phyloP scores from a whole-genome alignment of 2,888 invertebrate genomes.

The Stenoptilia bipunctidactyla region DNA sequence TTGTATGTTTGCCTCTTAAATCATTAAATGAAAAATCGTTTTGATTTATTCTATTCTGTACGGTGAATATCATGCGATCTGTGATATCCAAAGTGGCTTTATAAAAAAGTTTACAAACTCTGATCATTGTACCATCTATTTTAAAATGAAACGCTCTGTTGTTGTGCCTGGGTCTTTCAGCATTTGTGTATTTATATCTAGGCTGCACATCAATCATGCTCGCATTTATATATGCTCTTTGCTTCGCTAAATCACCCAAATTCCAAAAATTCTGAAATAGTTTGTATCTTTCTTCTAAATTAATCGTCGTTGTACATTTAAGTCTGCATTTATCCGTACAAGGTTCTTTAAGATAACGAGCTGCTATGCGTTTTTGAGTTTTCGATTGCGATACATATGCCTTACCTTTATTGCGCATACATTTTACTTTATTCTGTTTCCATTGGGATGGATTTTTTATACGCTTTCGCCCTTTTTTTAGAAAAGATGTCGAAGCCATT shows the following conservation, averaged over 20 bases:
- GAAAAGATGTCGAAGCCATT: no score
- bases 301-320: conserved; percentile 3
- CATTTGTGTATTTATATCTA: conserved; percentile 8
- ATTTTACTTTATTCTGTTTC: no score
- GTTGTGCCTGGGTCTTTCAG: conserved; percentile 3
- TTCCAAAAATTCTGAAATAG: conserved; percentile 4
- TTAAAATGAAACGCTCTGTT: conserved; percentile 12
- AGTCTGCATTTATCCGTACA: no score
- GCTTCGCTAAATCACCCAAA: conserved; percentile 2
- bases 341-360: no score
- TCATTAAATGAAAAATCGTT: conserved; percentile 11
- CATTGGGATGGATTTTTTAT: no score
- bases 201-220: conserved; percentile 6
- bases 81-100: conserved; percentile 12
- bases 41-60: conserved; percentile 9
- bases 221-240: conserved; percentile 2
- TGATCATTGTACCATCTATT: conserved; percentile 5
- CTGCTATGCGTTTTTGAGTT: no score
- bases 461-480: no score
- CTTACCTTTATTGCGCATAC: no score
- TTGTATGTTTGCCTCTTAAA: conserved; percentile 14
- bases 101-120: conserved; percentile 15
- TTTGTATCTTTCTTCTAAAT: conserved; percentile 3
- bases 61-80: conserved; percentile 11
- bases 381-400: no score